These are phyloP conservation scores for Colistium nudipinnis DNA, from an alignment of 2,113 vertebrate genomes.

Conservation along the genomic window DNA sequence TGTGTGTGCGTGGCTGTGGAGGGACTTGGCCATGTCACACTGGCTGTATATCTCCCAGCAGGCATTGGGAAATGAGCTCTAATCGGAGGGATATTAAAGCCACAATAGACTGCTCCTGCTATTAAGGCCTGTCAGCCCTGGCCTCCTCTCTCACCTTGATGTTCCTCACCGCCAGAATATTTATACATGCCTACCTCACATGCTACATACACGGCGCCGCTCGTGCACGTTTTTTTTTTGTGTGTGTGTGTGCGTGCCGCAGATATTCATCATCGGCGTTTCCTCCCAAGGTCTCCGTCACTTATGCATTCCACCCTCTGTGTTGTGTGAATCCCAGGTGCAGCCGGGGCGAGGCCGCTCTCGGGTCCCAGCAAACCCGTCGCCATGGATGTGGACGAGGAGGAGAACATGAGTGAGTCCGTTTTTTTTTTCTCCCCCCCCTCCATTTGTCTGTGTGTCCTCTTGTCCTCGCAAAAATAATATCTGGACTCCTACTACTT, in stretches of 20 bases:
- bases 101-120: conserved; percentile 80
- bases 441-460: conserved; percentile 2
- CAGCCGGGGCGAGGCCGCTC: conserved; percentile 77
- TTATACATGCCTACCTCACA: conserved; percentile 71
- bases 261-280: conserved; percentile 29
- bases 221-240: conserved; percentile 38
- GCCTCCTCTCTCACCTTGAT: conserved; percentile 76
- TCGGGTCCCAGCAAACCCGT: conserved; percentile 82
- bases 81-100: conserved; percentile 82
- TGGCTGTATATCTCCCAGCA: conserved; percentile 71
- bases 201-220: conserved; percentile 53
- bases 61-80: conserved; percentile 77
- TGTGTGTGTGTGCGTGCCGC: conserved; percentile 27
- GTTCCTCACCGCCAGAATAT: conserved; percentile 78
- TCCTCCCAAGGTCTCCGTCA: conserved; percentile 35
- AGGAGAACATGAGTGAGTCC: conserved; percentile 98
- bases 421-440: background rate
- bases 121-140: conserved; percentile 78
- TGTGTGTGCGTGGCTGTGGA: conserved; percentile 41
- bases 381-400: conserved; percentile 93
- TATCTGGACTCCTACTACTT: too few species aligned
- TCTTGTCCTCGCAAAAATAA: conserved; percentile 12
- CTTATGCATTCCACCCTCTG: conserved; percentile 48
- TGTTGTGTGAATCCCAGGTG: conserved; percentile 83
- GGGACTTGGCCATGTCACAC: conserved; percentile 75